These are phyloP conservation scores for Polymixis lichenea DNA, from an alignment of 2,888 invertebrate genomes.

Conservation along the genomic window DNA sequence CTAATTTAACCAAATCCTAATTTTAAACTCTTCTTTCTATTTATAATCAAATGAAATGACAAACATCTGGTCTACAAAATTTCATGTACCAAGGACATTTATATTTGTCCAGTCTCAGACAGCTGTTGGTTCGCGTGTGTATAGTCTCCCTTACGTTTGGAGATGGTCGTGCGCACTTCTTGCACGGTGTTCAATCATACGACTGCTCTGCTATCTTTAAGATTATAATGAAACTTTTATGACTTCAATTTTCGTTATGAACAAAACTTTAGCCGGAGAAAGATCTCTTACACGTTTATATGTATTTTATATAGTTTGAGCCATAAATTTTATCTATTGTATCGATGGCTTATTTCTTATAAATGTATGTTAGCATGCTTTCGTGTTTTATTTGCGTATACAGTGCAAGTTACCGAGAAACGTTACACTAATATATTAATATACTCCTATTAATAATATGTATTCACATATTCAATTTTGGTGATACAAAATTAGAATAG, in stretches of 20 bases:
- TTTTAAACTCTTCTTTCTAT: conserved; percentile 60
- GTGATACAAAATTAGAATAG: conserved; percentile 58
- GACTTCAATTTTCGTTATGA: conserved; percentile 81
- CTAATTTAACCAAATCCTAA: conserved; percentile 31
- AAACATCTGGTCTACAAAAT: conserved; percentile 65
- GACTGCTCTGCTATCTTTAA: conserved; percentile 87
- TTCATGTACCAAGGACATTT: conserved; percentile 68
- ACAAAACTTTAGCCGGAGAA: conserved; percentile 75
- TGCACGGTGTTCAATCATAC: conserved; percentile 84
- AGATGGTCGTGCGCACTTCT: conserved; percentile 81
- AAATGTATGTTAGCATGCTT: conserved; percentile 50
- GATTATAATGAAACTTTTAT: conserved; percentile 89
- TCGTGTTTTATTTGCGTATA: conserved; percentile 33
- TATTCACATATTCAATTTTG: conserved; percentile 9
- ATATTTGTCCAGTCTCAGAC: conserved; percentile 63
- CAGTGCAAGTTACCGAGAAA: conserved; percentile 11
- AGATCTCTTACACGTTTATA: conserved; percentile 66
- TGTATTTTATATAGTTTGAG: conserved; percentile 58
- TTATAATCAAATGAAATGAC: conserved; percentile 58
- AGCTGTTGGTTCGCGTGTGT: conserved; percentile 69
- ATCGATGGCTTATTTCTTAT: conserved; percentile 58
- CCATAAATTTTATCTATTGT: conserved; percentile 63
- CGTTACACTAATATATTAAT: background rate
- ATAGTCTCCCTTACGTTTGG: conserved; percentile 72
- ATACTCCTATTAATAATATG: conserved; percentile 3